Conservation (phyloP, 2,113 vertebrate species). For the Zapornia atra region DNA sequence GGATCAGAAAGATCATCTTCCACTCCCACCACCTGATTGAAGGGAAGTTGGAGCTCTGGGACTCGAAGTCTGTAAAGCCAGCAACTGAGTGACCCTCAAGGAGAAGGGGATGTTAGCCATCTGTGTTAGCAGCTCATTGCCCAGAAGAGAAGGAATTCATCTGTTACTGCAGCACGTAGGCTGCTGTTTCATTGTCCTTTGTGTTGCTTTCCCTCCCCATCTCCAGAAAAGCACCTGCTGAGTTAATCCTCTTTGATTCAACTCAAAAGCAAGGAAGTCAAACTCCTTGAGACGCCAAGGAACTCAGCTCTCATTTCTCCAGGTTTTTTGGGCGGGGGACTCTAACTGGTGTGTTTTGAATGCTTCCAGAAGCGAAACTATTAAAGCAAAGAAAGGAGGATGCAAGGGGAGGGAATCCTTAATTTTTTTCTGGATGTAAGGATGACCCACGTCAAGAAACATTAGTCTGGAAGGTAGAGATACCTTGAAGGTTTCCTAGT, state of each 20-base stretch:
- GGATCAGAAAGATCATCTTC: background rate
- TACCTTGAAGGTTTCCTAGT: background rate
- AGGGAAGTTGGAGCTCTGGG: background rate
- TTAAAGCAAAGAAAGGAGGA: background rate
- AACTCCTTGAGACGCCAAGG: background rate
- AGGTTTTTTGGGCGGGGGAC: background rate
- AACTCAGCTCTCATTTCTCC: background rate
- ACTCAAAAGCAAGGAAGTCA: conserved; percentile 22
- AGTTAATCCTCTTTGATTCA: conserved; percentile 36
- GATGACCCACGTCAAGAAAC: background rate
- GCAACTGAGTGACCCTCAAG: background rate
- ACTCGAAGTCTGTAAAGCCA: background rate
- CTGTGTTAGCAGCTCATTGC: conserved; percentile 18
- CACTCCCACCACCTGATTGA: background rate
- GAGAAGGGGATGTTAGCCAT: background rate
- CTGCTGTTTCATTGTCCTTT: conserved; percentile 36
- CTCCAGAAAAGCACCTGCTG: conserved; percentile 33
- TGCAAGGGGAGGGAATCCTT: background rate
- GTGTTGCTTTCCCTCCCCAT: conserved; percentile 25
- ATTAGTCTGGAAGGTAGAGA: background rate
- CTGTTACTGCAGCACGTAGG: background rate
- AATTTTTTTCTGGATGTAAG: background rate
- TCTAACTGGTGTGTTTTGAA: background rate
- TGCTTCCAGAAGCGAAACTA: background rate
- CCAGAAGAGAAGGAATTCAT: background rate